phyloP scores from a whole-genome alignment of 2,113 vertebrate species.

The Bos javanicus region DNA sequence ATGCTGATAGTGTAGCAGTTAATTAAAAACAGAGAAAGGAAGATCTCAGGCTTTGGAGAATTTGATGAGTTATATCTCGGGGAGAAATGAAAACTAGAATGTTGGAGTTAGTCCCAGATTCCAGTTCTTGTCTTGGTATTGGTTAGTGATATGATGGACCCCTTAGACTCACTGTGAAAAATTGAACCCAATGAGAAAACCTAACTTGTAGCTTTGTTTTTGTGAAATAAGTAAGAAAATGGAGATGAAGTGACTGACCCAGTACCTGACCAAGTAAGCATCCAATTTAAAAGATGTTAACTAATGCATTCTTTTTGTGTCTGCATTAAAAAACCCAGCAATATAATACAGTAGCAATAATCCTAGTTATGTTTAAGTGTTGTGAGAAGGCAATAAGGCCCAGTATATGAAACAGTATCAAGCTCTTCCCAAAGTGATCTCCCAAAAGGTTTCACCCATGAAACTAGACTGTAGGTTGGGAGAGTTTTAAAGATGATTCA shows the following conservation, averaged over 20 bases:
- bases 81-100: not conserved
- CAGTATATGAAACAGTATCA: not conserved
- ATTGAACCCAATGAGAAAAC: not conserved
- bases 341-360: not conserved
- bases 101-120: not conserved
- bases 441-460: not conserved
- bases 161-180: not conserved
- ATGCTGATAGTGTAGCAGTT: not conserved
- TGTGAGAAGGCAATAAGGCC: not conserved
- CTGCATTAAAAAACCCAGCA: not conserved
- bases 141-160: not conserved
- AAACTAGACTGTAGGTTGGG: not conserved
- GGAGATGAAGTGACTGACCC: not conserved
- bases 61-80: not conserved
- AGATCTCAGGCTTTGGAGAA: not conserved
- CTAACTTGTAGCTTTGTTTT: not conserved
- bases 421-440: not conserved
- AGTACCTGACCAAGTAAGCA: not conserved
- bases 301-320: not conserved
- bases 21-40: not conserved
- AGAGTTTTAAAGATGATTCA: slow-evolving; percentile 6
- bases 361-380: not conserved
- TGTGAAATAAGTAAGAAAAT: not conserved
- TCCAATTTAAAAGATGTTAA: not conserved
- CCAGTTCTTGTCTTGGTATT: not conserved